phyloP scores from a whole-genome alignment of 1,140 invertebrate species.

The Agrilus planipennis region DNA sequence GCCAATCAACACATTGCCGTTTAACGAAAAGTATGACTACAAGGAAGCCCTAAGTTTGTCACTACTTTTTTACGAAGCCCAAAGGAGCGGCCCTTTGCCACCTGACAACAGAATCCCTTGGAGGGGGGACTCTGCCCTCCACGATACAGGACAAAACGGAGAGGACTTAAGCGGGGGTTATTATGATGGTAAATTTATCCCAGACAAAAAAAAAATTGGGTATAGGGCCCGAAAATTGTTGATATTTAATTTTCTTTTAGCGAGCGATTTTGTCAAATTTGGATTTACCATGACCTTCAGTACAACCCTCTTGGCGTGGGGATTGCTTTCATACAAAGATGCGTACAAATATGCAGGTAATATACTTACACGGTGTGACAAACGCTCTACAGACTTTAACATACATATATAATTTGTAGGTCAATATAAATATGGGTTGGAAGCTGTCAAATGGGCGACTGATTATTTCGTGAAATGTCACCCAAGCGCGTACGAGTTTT shows the following conservation, averaged over 20 bases:
- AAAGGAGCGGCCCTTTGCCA: constrained; percentile 49
- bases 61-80: constrained; percentile 52
- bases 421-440: constrained; percentile 34
- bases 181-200: constrained; percentile 45
- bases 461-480: constrained; percentile 54
- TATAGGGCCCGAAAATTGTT: not conserved
- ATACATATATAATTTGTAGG: constrained; percentile 16
- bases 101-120: constrained; percentile 43
- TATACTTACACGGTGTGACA: not conserved
- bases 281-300: constrained; percentile 50
- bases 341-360: constrained; percentile 39
- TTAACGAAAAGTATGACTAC: too few relatives aligned
- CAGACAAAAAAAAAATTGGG: not conserved
- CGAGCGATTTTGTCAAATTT: constrained; percentile 54
- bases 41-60: constrained; percentile 40
- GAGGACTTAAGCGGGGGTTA: constrained; percentile 54
- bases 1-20: constrained; percentile 5
- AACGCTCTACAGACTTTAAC: not conserved
- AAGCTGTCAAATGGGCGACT: constrained; percentile 45
- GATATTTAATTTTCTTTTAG: constrained; percentile 30
- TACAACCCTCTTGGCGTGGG: constrained; percentile 48
- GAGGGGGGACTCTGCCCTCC: constrained; percentile 46
- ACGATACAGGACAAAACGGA: constrained; percentile 40
- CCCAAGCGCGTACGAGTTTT: constrained; percentile 40
- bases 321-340: constrained; percentile 41